Evolutionary conservation across 1,140 invertebrate genomes (phyloP), one percentile per base, ranked within the genome.

Genomic region (Drosophila mauritiana): DNA sequence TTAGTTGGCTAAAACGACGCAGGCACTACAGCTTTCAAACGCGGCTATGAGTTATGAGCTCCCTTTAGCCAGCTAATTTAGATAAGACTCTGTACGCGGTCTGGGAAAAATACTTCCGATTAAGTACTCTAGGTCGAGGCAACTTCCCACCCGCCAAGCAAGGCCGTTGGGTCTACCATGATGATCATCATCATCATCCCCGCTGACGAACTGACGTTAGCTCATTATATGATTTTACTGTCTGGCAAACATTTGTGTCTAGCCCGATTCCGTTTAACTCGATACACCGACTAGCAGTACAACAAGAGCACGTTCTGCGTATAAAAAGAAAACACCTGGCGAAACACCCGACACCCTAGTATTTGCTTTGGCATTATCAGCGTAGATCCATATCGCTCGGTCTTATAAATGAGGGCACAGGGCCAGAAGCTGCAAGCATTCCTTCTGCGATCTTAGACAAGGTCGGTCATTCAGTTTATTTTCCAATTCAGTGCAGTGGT

Each of bases 221-320:
- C 56, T 48, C 11, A 22, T 78, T 54, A 59, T 62, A 61, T 86
- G 61, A 63, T 79, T 67, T 39, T 79, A 76, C 73, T 76, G 78
- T 74, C 43, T 45, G 58, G 39, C 69, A 85, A 86, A 86, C 74
- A 81, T 86, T 86, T 88, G 75, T 64, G 82, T 85, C 82, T 88
- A 57, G 70, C 67, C 34, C 34, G 65, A 89, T 88, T 86, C 80
- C 75, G 53, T 40, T 62, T 77, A 88, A 83, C 75, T 70, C 53
- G 63, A 57, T 79, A 73, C 51, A 45, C 43, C 25, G 64, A 39
- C 37, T 17, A 17, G 17, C 12, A 39, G 11, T 13, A 25, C 17
- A 52, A 45, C 45, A 55, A 51, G 22, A 31, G 22, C 51, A 39
- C 49, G 45, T 80, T 84, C 81, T 43, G 49, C 53, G 72, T 53